Evolutionary conservation across 2,888 invertebrate genomes (phyloP).

Genomic region (Cosmorhoe ocellata): DNA sequence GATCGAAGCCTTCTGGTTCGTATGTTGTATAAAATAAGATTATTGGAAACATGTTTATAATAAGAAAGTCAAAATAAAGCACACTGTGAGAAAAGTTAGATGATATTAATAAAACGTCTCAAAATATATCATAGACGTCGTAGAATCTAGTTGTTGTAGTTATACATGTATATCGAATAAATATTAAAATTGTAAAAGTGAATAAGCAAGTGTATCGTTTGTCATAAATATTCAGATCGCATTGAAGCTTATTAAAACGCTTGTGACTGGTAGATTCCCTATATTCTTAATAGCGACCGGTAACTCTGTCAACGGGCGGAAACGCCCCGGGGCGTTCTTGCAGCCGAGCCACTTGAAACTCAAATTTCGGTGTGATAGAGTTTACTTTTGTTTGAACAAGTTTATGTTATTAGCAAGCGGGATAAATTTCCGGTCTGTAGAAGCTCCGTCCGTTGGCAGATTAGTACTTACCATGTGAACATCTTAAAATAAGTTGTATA

Average conservation of each 20-base stretch:
- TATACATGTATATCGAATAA: constrained; percentile 41
- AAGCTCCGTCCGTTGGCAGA: too few relatives aligned
- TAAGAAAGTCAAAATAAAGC: constrained; percentile 81
- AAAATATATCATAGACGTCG: constrained; percentile 76
- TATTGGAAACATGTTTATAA: constrained; percentile 70
- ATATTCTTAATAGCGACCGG: constrained; percentile 34
- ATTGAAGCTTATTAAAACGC: constrained; percentile 61
- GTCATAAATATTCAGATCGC: constrained; percentile 52
- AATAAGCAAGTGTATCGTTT: constrained; percentile 34
- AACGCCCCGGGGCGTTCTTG: too few relatives aligned
- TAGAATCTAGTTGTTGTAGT: constrained; percentile 72
- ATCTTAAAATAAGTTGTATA: constrained; percentile 41
- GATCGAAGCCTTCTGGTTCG: constrained; percentile 36
- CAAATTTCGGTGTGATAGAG: too few relatives aligned
- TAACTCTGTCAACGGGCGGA: too few relatives aligned
- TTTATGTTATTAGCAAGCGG: too few relatives aligned
- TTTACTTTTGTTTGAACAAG: too few relatives aligned
- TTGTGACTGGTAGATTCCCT: constrained; percentile 58
- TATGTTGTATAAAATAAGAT: constrained; percentile 57
- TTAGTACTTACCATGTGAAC: constrained; percentile 34
- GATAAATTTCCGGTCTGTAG: too few relatives aligned
- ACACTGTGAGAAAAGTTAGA: constrained; percentile 81
- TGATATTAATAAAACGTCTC: constrained; percentile 70
- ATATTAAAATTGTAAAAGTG: constrained; percentile 42
- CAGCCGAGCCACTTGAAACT: too few relatives aligned